These are phyloP conservation scores for Calliphora vicina DNA, from an alignment of 1,140 invertebrate genomes.

Conservation along the genomic window DNA sequence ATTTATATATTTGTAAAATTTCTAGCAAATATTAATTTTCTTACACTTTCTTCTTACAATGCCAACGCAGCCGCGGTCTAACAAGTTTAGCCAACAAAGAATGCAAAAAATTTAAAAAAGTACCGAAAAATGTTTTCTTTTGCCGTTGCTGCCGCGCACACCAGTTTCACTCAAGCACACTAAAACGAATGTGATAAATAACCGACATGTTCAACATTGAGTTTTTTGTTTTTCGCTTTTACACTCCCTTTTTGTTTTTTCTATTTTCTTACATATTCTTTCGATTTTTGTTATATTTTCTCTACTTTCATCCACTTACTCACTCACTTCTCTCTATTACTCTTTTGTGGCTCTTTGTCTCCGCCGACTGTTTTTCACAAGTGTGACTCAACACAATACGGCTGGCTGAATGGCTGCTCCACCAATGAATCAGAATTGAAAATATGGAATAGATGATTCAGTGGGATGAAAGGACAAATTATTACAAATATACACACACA, in stretches of 20 bases:
- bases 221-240: neutral
- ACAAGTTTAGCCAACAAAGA: conserved; percentile 20
- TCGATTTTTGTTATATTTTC: neutral
- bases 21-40: neutral
- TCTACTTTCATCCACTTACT: neutral
- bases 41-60: conserved; percentile 9
- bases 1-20: neutral
- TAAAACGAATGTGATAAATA: conserved; percentile 32
- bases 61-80: conserved; percentile 34
- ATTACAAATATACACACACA: neutral
- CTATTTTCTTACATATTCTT: neutral
- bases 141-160: conserved; percentile 18
- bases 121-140: conserved; percentile 16
- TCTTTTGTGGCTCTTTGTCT: conserved; percentile 16
- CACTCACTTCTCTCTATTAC: conserved; percentile 1
- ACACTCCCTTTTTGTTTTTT: neutral
- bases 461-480: conserved; percentile 18
- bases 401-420: neutral
- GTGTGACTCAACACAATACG: conserved; percentile 34
- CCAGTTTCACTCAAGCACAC: conserved; percentile 23
- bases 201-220: conserved; percentile 25
- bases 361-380: neutral
- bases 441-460: conserved; percentile 29
- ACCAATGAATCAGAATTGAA: conserved; percentile 25
- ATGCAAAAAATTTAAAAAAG: conserved; percentile 28